These are phyloP conservation scores for Phoenicopterus ruber DNA, from an alignment of 2,113 vertebrate species.

Conservation along the genomic window DNA sequence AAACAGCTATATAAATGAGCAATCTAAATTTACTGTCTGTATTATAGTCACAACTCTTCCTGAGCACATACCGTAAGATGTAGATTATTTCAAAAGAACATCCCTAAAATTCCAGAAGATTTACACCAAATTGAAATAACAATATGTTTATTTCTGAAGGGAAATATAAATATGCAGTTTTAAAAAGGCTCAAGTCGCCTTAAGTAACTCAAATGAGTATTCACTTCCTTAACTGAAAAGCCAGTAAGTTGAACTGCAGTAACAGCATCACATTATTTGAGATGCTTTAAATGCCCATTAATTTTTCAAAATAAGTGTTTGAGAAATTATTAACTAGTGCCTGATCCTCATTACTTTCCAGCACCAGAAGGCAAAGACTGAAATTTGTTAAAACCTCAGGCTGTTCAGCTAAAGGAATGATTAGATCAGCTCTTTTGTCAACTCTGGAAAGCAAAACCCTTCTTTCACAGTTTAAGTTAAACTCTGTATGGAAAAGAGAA, in stretches of 20 bases:
- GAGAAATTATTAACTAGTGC: not conserved
- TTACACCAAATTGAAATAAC: not conserved
- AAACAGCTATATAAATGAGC: not conserved
- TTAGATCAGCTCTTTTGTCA: not conserved
- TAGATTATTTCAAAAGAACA: not conserved
- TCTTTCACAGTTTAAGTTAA: not conserved
- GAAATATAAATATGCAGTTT: not conserved
- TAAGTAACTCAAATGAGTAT: not conserved
- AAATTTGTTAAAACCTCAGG: not conserved
- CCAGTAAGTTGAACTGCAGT: not conserved
- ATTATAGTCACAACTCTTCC: not conserved
- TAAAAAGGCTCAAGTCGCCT: not conserved
- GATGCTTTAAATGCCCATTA: not conserved
- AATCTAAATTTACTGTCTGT: not conserved
- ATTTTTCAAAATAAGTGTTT: not conserved
- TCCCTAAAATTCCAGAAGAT: not conserved
- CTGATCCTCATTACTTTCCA: not conserved
- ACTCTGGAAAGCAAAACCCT: not conserved
- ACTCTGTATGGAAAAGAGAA: not conserved
- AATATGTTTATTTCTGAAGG: not conserved
- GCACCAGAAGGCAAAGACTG: not conserved
- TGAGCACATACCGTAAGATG: not conserved
- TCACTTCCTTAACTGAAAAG: not conserved
- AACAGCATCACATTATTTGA: not conserved
- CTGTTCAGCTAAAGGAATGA: not conserved